Evolutionary conservation across 53 echinoderm and acorn worm genomes (phyloP), one percentile per base, ranked within the genome.

Genomic region (Antedon mediterranea): DNA sequence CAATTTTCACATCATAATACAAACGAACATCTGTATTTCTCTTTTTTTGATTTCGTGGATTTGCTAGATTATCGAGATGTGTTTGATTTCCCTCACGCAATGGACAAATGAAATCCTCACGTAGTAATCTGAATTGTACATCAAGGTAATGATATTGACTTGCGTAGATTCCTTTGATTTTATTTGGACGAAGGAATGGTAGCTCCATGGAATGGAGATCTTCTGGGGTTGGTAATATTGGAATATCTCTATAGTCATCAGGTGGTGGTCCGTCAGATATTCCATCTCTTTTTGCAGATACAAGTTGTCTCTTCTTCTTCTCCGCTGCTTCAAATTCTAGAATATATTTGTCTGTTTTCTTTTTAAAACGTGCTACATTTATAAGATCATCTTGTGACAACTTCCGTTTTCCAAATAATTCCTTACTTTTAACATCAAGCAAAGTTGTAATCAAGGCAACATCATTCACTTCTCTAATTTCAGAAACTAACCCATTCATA

Each of bases 21-120:
- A 91, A 80, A 9, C 95, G 83, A 23, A 94, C 74, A 76, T 94
- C 85, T 34, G 82, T 79, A 29, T 81, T 78, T 11, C 81, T 82
- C 18, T 74, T 81, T 43, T 71, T 78, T 31, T 85, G 79, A 71
- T 77, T 34, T 18, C 57, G 57, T 57, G 42, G 76, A 27, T 34
- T 8, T 43, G 86, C 31, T 42, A 76, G 28, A 28, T 80, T 75
- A 0, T 75, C 75, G 0, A 84, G 70, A 76, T 89, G 91, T 41
- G 89, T 89, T 30, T 91, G 73, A 29, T 94, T 89, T 11, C 91
- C 91, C 31, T 85, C 85, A 41, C 91, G 85, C 30, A 94, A 73
- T 0, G 95, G 95, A 11, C 81, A 73, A 27, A 94, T 80, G 74
- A 91, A 94, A 37, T 94, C 95, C 79, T 94, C 91, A 31, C 91